Evolutionary conservation across 2,888 invertebrate genomes (phyloP), one percentile per base, ranked within the genome.

Genomic region (Drosophila acutilabella): DNA sequence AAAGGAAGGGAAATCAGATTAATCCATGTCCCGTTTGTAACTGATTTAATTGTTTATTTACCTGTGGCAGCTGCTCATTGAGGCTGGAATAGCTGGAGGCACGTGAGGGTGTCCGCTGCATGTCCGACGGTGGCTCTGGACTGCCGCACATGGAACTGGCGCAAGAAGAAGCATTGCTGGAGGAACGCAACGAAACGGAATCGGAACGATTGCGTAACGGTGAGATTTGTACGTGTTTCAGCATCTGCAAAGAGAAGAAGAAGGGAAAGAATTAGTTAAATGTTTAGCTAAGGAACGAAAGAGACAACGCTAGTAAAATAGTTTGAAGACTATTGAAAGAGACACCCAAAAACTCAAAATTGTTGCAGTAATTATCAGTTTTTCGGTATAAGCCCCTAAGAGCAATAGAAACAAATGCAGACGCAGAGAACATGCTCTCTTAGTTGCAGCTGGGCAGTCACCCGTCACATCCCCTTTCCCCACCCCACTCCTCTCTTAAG

Each of bases 161-260:
- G 93, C 93, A 95, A 92, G 81, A 92, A n/a, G 88, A 88, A 52
- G 56, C 76, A n/a, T 74, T 78, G 53, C 96, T 96, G 48, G 87
- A 80, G 81, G 96, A 95, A 64, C 93, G 91, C 77, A 97, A 93
- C 88, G 96, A 96, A 81, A 97, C 95, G 80, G 96, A 96, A 94
- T 97, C 97, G 76, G 96, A 95, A 92, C 97, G 95, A 90, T 95
- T 95, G 93, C 97, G 94, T 93, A 96, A 95, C 80, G 97, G 97
- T 82, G 97, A 97, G 92, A 97, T 95, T 93, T 97, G 97, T 93
- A 97, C 97, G 95, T 97, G 97, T 93, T 97, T 97, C 94, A 97
- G 94, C 97, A 97, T 97, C 93, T 94, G 91, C 1, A 78, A 61
- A 11, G 5, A 10, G n/a, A 40, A 4, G 0, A 26, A 40, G 36